Conservation (phyloP, 2,888 invertebrate species). For the Pollenia labialis region DNA sequence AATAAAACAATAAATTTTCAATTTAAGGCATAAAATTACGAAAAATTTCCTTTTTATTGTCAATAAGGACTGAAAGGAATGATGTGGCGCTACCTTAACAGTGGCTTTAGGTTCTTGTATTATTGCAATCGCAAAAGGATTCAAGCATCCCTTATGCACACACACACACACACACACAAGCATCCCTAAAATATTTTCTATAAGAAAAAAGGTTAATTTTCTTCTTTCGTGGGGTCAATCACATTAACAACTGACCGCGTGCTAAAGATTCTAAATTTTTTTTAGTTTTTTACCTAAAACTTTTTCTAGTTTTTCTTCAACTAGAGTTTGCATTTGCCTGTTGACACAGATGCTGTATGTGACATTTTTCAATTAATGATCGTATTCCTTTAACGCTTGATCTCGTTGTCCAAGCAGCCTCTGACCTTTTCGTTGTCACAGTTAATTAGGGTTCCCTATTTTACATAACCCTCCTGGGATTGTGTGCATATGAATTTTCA, state of each 20-base stretch:
- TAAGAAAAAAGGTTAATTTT: constrained; percentile 77
- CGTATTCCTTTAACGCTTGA: constrained; percentile 63
- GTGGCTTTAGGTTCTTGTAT: constrained; percentile 3
- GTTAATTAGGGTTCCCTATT: constrained; percentile 77
- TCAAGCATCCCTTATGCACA: background rate
- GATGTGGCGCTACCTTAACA: constrained; percentile 34
- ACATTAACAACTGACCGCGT: constrained; percentile 65
- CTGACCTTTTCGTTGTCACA: constrained; percentile 78
- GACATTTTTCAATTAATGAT: constrained; percentile 66
- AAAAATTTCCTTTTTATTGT: constrained; percentile 52
- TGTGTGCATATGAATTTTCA: constrained; percentile 60
- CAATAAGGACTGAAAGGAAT: constrained; percentile 40
- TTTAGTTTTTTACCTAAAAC: constrained; percentile 56
- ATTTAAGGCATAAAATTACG: constrained; percentile 71
- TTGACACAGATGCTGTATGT: constrained; percentile 70
- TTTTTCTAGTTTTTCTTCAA: constrained; percentile 10
- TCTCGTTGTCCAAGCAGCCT: constrained; percentile 73
- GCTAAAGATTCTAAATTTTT: constrained; percentile 49
- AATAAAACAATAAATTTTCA: constrained; percentile 61
- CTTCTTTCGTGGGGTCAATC: constrained; percentile 76
- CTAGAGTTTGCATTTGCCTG: background rate
- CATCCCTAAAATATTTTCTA: constrained; percentile 62
- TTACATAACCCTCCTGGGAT: constrained; percentile 55
- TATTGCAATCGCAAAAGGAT: background rate
- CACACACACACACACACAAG: background rate